Conservation (phyloP, 2,113 vertebrate species). For the Notiomystis cincta region DNA sequence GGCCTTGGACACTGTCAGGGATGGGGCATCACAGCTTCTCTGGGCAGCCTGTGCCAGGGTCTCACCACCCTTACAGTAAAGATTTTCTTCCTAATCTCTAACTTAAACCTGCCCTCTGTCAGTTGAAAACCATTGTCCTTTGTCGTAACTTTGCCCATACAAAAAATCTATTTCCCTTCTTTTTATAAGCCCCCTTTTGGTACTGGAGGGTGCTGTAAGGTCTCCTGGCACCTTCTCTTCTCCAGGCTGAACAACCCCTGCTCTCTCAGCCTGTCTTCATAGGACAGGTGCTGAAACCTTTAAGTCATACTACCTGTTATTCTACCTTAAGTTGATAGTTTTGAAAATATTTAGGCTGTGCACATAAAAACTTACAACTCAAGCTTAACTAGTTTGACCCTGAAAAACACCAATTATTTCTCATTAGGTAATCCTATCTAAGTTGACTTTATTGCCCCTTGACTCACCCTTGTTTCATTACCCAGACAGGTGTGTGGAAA, state of each 20-base stretch:
- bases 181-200: neutral
- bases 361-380: neutral
- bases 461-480: neutral
- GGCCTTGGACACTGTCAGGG: neutral
- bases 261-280: neutral
- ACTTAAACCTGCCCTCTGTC: neutral
- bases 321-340: neutral
- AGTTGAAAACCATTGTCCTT: neutral
- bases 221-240: neutral
- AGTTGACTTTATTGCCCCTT: neutral
- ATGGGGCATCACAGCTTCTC: neutral
- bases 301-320: neutral
- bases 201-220: neutral
- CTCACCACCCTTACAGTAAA: neutral
- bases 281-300: neutral
- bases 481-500: neutral
- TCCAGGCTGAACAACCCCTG: neutral
- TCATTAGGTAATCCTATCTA: neutral
- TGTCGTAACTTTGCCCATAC: neutral
- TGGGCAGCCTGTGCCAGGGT: neutral
- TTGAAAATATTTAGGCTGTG: neutral
- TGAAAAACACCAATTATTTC: conserved; percentile 11
- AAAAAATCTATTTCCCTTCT: neutral
- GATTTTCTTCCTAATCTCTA: neutral
- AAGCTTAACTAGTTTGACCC: neutral